Evolutionary conservation across 1,140 invertebrate species (phyloP), one percentile per base, ranked within the genome.

Genomic region (Achroia grisella): DNA sequence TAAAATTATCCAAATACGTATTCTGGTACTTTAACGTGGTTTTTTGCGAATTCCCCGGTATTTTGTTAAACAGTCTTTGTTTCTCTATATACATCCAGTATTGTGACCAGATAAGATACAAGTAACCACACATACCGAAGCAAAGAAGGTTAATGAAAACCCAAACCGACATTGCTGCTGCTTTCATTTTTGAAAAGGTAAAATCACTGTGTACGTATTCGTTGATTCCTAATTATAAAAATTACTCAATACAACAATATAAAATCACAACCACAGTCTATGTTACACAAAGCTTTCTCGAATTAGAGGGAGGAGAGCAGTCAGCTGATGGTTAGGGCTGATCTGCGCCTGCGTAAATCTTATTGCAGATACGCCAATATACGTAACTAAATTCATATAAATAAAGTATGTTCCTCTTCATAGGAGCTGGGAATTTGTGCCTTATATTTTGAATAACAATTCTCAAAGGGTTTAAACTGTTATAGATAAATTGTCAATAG

Each of bases 101-200:
- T 56, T 92, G 89, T 0, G 89, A 89, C 90, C 90, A 92, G 32
- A 93, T 86, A 12, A 92, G 69, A 64, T 92, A 92, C 45, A 92
- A 87, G 68, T 92, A 93, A 27, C 90, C 89, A 52, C 90, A 89
- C 88, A 92, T 91, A 9, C 91, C 91, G 56, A 92, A 89, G 62
- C 91, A 88, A 12, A 91, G 80, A 17, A 92, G 77, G 71, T 91
- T 91, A 45, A 92, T 89, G 58, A 93, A 92, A 51, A 92, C 87
- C 89, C 90, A 91, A 40, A 91, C 89, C 13, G 89, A 89, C 48
- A 91, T 87, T 0, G 89, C 90, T 0, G 91, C 82, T 10, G 89
- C 87, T 66, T 89, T 88, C 90, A 92, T 91, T 56, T 39, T 52
- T 39, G n/a, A n/a, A 10, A 23, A 13, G 30, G 32, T 35, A 2